A percentile compares a stretch with the other conserved stretches of the same genome.
Conservation (phyloP, 2,113 vertebrate species). For the Mungos mungo region DNA sequence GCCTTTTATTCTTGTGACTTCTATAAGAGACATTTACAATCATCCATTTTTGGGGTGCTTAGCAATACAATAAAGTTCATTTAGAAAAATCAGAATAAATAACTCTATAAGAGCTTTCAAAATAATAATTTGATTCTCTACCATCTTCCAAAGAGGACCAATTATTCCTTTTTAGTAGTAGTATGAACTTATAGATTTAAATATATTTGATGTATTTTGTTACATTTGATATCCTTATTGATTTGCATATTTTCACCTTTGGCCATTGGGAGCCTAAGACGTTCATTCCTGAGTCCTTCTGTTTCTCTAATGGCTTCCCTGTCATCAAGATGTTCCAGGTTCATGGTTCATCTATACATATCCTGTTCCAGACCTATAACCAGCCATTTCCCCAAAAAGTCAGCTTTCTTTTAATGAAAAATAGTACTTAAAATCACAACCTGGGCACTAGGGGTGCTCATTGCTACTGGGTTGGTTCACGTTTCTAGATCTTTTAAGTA, state of each 20-base stretch:
- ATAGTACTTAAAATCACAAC: neutral
- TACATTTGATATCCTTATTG: neutral
- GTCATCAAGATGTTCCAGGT: neutral
- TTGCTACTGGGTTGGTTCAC: neutral
- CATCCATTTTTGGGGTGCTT: neutral
- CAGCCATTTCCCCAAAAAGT: neutral
- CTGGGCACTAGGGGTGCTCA: neutral
- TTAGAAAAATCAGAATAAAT: conserved; percentile 27
- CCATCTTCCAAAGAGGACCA: neutral
- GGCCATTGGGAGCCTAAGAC: neutral
- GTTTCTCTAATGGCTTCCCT: neutral
- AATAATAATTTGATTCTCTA: neutral
- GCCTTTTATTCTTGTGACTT: neutral
- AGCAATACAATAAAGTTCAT: neutral
- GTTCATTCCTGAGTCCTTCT: neutral
- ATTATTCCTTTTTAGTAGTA: neutral
- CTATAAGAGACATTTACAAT: neutral
- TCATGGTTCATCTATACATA: neutral
- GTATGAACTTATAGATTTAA: neutral
- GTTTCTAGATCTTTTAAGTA: neutral
- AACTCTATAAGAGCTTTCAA: neutral
- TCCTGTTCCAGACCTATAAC: neutral
- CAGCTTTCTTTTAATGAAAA: neutral
- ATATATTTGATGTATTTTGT: neutral
- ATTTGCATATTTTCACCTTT: neutral